Conservation (phyloP, 2,888 invertebrate genomes). For the Phengaris arion region DNA sequence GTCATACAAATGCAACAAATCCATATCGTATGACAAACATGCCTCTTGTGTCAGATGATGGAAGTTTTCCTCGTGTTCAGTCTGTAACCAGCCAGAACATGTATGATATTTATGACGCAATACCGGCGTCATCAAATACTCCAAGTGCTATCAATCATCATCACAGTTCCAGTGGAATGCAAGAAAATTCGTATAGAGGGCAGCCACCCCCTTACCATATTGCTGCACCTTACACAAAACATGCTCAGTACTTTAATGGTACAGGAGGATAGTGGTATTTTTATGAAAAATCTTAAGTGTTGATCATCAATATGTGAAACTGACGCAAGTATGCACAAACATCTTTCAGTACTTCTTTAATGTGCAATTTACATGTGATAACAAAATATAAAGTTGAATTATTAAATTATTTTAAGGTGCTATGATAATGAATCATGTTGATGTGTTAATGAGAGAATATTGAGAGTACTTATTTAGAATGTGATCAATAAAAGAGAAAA, state of each 20-base stretch:
- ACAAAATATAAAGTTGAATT: conserved; percentile 48
- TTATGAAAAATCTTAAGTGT: conserved; percentile 45
- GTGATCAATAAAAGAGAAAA: conserved; percentile 44
- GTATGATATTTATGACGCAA: conserved; percentile 72
- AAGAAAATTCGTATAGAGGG: conserved; percentile 64
- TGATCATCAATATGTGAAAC: conserved; percentile 45
- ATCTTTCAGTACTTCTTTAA: conserved; percentile 52
- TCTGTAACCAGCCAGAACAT: conserved; percentile 70
- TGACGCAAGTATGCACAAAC: conserved; percentile 42
- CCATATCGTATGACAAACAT: conserved; percentile 75
- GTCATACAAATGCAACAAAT: conserved; percentile 73
- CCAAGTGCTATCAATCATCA: conserved; percentile 65
- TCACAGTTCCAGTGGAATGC: conserved; percentile 64
- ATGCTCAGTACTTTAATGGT: conserved; percentile 83
- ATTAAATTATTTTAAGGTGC: conserved; percentile 69
- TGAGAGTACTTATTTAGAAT: conserved; percentile 41
- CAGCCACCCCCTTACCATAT: conserved; percentile 91
- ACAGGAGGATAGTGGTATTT: conserved; percentile 68
- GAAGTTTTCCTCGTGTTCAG: conserved; percentile 70
- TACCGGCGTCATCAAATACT: conserved; percentile 64
- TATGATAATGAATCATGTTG: conserved; percentile 60
- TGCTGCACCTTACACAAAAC: conserved; percentile 90
- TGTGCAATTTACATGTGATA: conserved; percentile 77
- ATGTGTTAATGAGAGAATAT: conserved; percentile 43
- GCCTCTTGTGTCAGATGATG: conserved; percentile 72